A percentile compares a stretch with the other conserved stretches of the same genome.
Conservation (phyloP, 1,140 invertebrate genomes). For the Melipona quadrifasciata region DNA sequence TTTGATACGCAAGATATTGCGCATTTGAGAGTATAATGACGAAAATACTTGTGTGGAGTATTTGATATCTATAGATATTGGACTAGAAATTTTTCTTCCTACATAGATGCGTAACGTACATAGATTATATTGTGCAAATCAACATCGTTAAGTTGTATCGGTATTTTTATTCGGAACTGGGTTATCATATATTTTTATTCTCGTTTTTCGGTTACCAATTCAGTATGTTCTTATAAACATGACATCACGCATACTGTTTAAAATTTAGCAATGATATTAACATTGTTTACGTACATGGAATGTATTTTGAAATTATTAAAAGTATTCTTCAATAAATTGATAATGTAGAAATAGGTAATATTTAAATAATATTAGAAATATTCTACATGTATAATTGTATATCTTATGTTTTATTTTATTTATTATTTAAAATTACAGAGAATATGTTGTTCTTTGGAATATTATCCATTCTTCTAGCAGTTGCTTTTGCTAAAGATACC, state of each 20-base stretch:
- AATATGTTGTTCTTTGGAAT: conserved; percentile 83
- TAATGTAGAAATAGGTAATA: neutral
- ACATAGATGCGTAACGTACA: neutral
- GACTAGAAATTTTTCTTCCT: neutral
- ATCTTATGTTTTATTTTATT: neutral
- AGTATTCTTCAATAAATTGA: neutral
- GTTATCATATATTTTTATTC: neutral
- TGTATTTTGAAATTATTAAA: neutral
- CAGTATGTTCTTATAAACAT: neutral
- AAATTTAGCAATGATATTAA: neutral
- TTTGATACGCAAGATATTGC: conserved; percentile 16
- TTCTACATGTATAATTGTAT: neutral
- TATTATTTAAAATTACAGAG: conserved; percentile 53
- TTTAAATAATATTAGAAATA: neutral
- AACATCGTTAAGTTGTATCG: neutral
- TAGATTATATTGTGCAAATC: neutral
- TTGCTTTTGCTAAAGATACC: conserved; percentile 80
- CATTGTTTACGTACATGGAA: neutral
- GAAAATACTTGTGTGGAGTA: neutral
- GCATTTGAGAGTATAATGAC: conserved; percentile 24
- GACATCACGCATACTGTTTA: neutral
- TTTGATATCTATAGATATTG: conserved; percentile 12
- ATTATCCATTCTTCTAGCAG: conserved; percentile 81
- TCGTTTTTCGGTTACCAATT: neutral
- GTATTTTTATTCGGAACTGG: neutral